Base-by-base conservation (phyloP, 2,113 vertebrate species). In the Tursiops truncatus region DNA sequence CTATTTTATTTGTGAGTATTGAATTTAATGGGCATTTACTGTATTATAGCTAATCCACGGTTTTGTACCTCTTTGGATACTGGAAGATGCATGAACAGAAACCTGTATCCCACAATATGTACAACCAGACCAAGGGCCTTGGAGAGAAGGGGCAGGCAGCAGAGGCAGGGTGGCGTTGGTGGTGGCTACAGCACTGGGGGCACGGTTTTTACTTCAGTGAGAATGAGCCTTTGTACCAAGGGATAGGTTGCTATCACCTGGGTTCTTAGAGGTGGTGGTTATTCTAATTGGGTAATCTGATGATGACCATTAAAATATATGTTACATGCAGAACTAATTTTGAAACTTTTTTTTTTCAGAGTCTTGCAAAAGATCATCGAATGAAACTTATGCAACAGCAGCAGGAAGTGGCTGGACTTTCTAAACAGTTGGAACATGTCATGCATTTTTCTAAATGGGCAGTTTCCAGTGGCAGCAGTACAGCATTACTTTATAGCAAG, bases 371-470 rank as follows among this genome's bases (percentile, higher is more conserved):
- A 97, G 99, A 99, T 89, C 99, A 99, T 47, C 99, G 99, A 15
- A 97, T 98, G 89, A 99, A 99, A 95, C 99, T 99, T 92, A 99
- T 99, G 96, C 99, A 99, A 94, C 99, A 99, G 28, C 99, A 99
- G 17, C 99, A 99, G 14, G 99, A 99, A 94, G 99, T 99, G 77
- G 98, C 98, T 95, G 99, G 98, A 84, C 99, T 99, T 97, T 99
- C 99, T 76, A 99, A 99, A 91, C 99, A 99, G 96, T 98, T 99
- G 68, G 99, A 99, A 96, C 99, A 99, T 1, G 99, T 99, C 28
- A 99, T 99, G 99, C 99, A 99, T 98, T 99, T 99, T 97, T 99
- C 99, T 81, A 99, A 99, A 96, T 99, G 99, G 99, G 99, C 99
- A 11, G 99, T 99, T 85, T 99, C 99, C 95, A 99, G 99, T 97